These are phyloP conservation scores for Oryzias sinensis DNA, from an alignment of 2,797 vertebrate genomes.

Conservation along the genomic window DNA sequence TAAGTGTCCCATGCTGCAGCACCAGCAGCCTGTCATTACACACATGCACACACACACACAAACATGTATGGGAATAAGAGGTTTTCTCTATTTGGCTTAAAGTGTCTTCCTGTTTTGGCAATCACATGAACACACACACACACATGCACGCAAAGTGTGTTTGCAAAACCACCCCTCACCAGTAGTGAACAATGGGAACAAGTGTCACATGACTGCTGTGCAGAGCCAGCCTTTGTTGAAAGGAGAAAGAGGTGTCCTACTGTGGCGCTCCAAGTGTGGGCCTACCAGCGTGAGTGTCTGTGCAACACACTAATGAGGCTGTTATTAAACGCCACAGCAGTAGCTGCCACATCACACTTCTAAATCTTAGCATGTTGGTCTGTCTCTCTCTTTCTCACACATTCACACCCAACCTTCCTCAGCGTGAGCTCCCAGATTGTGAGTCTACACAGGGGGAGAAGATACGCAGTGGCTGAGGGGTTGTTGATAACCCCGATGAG, in stretches of 20 bases:
- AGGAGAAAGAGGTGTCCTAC: slow-evolving; percentile 52
- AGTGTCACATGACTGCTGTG: slow-evolving; percentile 74
- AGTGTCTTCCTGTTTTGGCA: slow-evolving; percentile 59
- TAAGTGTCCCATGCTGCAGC: slow-evolving; percentile 12
- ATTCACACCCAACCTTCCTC: slow-evolving; percentile 17
- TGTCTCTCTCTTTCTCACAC: slow-evolving; percentile 4
- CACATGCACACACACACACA: neutral
- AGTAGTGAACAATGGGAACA: slow-evolving; percentile 70
- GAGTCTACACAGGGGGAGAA: neutral
- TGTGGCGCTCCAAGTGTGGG: slow-evolving; percentile 67
- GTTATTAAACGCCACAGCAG: slow-evolving; percentile 72
- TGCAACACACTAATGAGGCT: slow-evolving; percentile 69
- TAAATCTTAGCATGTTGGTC: slow-evolving; percentile 20
- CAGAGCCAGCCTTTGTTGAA: slow-evolving; percentile 65
- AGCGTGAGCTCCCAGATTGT: slow-evolving; percentile 16
- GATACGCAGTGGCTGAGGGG: neutral
- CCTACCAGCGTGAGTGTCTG: slow-evolving; percentile 33
- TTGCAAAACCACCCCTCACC: slow-evolving; percentile 71
- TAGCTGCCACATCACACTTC: slow-evolving; percentile 54
- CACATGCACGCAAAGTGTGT: slow-evolving; percentile 38
- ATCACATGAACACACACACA: slow-evolving; percentile 24
- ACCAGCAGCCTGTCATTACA: slow-evolving; percentile 23
- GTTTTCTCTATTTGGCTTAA: slow-evolving; percentile 55
- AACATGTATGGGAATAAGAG: slow-evolving; percentile 53
- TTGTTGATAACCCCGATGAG: neutral